phyloP scores from a whole-genome alignment of 2,797 vertebrate species.

The Tadarida brasiliensis region DNA sequence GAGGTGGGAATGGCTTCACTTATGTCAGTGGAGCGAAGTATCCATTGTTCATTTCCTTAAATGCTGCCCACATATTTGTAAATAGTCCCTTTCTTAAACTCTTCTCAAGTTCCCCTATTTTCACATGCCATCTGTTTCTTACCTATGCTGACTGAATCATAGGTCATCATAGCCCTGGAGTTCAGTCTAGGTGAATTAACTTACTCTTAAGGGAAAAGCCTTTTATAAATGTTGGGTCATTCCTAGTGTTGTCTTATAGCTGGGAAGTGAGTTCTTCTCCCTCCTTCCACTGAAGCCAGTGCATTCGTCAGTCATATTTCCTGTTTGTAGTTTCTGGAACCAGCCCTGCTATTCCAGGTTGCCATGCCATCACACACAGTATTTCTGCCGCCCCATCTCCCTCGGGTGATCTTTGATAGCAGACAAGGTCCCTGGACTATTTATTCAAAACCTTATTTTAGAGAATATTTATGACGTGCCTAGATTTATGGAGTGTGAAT shows the following conservation, averaged over 20 bases:
- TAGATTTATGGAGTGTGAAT: not conserved
- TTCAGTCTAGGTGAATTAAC: not conserved
- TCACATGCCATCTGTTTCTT: not conserved
- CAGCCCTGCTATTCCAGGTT: not conserved
- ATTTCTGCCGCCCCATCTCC: not conserved
- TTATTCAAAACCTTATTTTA: not conserved
- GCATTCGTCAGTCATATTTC: not conserved
- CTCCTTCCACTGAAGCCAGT: not conserved
- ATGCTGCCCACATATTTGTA: not conserved
- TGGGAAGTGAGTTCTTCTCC: not conserved
- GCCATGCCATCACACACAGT: not conserved
- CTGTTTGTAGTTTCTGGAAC: not conserved
- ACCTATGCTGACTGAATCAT: not conserved
- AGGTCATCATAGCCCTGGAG: not conserved
- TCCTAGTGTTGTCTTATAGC: not conserved
- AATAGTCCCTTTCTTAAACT: not conserved
- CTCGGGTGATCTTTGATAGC: not conserved
- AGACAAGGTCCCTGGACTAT: not conserved
- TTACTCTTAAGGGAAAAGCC: not conserved
- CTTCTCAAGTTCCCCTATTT: not conserved
- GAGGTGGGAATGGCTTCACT: not conserved
- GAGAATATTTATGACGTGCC: not conserved
- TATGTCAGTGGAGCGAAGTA: not conserved
- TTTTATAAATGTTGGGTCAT: not conserved
- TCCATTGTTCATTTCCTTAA: slow-evolving; percentile 4